A percentile compares a stretch with the other conserved stretches of the same genome.
phyloP scores from a whole-genome alignment of 2,888 invertebrate species.

The Lobophora halterata region DNA sequence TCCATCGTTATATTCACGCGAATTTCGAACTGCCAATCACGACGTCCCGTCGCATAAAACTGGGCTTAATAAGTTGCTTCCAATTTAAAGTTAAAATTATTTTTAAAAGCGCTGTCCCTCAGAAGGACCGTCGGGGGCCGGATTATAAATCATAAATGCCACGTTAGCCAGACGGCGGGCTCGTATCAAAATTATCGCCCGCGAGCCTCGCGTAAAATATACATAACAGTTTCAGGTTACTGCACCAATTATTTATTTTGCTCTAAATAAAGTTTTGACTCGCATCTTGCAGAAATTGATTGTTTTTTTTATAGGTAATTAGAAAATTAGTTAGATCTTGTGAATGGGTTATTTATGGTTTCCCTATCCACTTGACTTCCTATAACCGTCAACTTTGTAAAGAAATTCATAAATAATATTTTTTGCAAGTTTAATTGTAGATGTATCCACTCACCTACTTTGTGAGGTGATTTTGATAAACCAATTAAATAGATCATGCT shows the following conservation, averaged over 20 bases:
- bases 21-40: slow-evolving; percentile 41
- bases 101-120: slow-evolving; percentile 68
- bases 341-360: too few relatives aligned
- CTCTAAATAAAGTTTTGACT: slow-evolving; percentile 55
- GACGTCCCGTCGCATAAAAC: slow-evolving; percentile 59
- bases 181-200: slow-evolving; percentile 73
- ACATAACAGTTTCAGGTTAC: slow-evolving; percentile 75
- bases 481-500: slow-evolving; percentile 26
- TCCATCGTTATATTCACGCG: slow-evolving; percentile 14
- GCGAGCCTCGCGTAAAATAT: slow-evolving; percentile 65
- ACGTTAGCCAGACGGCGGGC: slow-evolving; percentile 60
- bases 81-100: slow-evolving; percentile 75
- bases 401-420: too few relatives aligned
- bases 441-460: slow-evolving; percentile 3
- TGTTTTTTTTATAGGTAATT: too few relatives aligned
- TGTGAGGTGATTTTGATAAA: slow-evolving; percentile 34
- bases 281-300: too few relatives aligned
- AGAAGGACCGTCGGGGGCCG: slow-evolving; percentile 66
- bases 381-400: too few relatives aligned
- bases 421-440: too few relatives aligned
- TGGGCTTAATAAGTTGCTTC: slow-evolving; percentile 67
- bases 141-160: slow-evolving; percentile 79
- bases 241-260: slow-evolving; percentile 65
- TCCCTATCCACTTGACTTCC: too few relatives aligned
- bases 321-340: too few relatives aligned